A percentile compares a stretch with the other conserved stretches of the same genome.
These are phyloP conservation scores for Torymus texanus DNA, from an alignment of 2,888 invertebrate genomes.

Conservation along the genomic window DNA sequence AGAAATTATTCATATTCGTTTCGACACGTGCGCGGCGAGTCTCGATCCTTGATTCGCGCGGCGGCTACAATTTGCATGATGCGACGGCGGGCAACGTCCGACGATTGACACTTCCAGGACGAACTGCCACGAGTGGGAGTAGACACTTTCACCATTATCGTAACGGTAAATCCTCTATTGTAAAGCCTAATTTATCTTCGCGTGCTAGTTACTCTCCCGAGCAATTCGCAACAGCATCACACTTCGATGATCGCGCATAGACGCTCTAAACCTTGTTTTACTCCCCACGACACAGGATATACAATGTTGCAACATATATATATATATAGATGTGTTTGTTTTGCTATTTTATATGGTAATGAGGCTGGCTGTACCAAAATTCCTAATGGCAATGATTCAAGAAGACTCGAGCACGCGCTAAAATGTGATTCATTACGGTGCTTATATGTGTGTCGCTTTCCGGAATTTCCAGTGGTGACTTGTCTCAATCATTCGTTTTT, in stretches of 20 bases:
- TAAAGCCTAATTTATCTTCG: constrained; percentile 66
- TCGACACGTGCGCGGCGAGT: neutral
- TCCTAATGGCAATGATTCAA: constrained; percentile 6
- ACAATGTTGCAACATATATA: neutral
- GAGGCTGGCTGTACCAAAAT: neutral
- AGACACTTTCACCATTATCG: constrained; percentile 70
- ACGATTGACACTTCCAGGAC: constrained; percentile 58
- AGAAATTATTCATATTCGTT: constrained; percentile 15
- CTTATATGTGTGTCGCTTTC: neutral
- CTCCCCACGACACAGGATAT: no score
- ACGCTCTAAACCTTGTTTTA: neutral
- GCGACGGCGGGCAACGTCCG: constrained; percentile 16
- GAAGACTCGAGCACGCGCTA: neutral
- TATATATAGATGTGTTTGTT: neutral
- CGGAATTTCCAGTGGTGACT: constrained; percentile 5
- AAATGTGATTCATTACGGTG: constrained; percentile 6
- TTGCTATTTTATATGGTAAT: neutral
- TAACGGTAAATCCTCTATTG: constrained; percentile 65
- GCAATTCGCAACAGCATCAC: constrained; percentile 46
- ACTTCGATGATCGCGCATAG: constrained; percentile 49
- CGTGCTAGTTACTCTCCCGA: constrained; percentile 51
- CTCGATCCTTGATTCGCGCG: neutral
- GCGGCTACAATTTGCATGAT: constrained; percentile 7
- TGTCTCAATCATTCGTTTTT: neutral
- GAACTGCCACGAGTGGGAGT: constrained; percentile 29